Evolutionary conservation across 1,140 invertebrate genomes (phyloP), one percentile per base, ranked within the genome.

Genomic region (Drosophila leontia): DNA sequence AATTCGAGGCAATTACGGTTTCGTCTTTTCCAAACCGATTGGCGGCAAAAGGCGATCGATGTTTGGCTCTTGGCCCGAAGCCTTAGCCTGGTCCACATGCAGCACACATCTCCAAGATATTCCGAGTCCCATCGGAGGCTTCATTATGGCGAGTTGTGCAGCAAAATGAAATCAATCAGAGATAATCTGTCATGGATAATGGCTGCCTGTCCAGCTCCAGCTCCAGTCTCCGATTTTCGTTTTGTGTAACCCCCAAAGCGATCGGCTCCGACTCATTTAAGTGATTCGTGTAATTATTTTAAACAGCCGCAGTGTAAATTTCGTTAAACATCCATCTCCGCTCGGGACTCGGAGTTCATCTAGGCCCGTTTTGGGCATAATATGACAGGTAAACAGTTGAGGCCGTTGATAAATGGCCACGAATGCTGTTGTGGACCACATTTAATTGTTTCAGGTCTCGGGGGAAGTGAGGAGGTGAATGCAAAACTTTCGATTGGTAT

Each of bases 381-480:
- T 92, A 92, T 92, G 91, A 92, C 91, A 92, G 91, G 75, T 80
- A 87, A 72, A 91, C 85, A 92, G 75, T 91, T 91, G 79, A 77
- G 79, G 26, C 70, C 56, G 39, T 78, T 92, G 91, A 92, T 92
- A 92, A 92, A 92, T 92, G 82, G 72, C 50, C 62, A 47, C 23
- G 53, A 65, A 65, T 65, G 48, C 68, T 64, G 82, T 92, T 64
- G 82, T 92, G 86, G 81, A 85, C 81, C 71, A 92, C 69, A 85
- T 88, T 86, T 83, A 88, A 91, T 82, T 85, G 75, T 80, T 75
- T 67, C 26, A 59, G 53, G 64, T 80, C 45, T 72, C 39, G 23
- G 48, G 48, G 32, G 56, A 37, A 23, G 37, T 23, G 48, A 12
- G 48, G 44, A 32, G 67, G 32, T 35, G 9, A 55, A 67, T 63